Conservation (phyloP, 2,797 vertebrate species). For the Sebastes nivosus region DNA sequence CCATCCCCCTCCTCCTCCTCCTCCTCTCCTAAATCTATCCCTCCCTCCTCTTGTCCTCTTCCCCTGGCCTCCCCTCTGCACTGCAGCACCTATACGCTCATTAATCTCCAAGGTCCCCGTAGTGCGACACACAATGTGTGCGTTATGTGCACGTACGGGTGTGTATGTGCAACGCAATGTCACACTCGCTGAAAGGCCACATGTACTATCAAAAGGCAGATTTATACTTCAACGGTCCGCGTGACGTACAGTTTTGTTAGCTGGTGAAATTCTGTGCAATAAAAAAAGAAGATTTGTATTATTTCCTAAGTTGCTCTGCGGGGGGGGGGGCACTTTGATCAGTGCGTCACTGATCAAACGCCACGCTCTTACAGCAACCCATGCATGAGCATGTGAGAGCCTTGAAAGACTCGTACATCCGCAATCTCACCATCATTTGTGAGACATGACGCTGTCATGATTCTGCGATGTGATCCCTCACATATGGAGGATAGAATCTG, state of each 20-base stretch:
- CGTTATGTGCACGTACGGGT: neutral
- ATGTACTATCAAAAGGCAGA: neutral
- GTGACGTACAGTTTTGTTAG: neutral
- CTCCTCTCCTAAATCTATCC: slow-evolving; percentile 37
- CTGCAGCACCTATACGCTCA: slow-evolving; percentile 54
- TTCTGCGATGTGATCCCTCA: too few species aligned
- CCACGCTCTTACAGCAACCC: neutral
- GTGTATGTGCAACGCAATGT: neutral
- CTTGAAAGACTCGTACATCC: too few species aligned
- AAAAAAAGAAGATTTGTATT: neutral
- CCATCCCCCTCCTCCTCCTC: slow-evolving; percentile 2
- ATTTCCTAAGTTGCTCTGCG: neutral
- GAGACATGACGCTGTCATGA: neutral
- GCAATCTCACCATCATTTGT: neutral
- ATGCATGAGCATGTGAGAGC: neutral
- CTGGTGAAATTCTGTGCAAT: neutral
- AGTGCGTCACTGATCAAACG: neutral
- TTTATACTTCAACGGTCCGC: neutral
- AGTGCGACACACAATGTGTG: slow-evolving; percentile 12
- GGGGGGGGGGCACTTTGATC: too few species aligned
- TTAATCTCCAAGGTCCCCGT: slow-evolving; percentile 43
- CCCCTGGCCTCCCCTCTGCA: slow-evolving; percentile 26
- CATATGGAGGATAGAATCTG: too few species aligned
- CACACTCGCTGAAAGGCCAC: neutral
- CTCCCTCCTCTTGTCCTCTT: slow-evolving; percentile 13